Base-by-base conservation (phyloP, 2,797 vertebrate species). In the Bufotes viridis region DNA sequence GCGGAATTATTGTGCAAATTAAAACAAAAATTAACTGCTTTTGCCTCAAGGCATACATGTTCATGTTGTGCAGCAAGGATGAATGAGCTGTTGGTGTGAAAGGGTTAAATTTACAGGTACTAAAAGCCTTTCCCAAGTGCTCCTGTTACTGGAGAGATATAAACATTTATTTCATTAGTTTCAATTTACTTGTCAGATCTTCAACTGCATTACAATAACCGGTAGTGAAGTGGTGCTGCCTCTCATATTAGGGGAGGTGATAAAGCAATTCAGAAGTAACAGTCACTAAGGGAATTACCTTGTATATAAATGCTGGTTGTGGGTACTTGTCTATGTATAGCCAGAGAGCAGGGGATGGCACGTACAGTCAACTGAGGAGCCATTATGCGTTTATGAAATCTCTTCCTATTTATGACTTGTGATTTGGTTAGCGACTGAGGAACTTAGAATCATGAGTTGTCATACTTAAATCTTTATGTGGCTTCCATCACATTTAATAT, bases 111-210 rank as follows among this genome's bases (percentile, higher is more conserved):
- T 55, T 11, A 3, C 61, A 51, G 22, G 34, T 34, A 79, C 72
- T 60, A 7, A 22, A 86, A 57, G 69, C 84, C 65, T 76, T 55
- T 82, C 57, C 22, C 88, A 82, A 60, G 26, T 29, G 18, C 14
- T 34, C 69, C 58, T 67, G 26, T 87, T 89, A 82, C 82, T 58
- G 26, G 61, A 49, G 20, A 78, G 81, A 84, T 89, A 87, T 87
- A 89, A 89, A 89, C 85, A 89, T 87, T 89, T 83, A 83, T 89
- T 89, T 86, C 85, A 89, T 89, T 80, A 74, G 88, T 89, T 86
- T 89, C 85, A 89, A 87, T 89, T 87, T 89, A 78, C 75, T 87
- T 84, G 85, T 89, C 81, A 84, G 85, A 83, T 89, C 74, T 87
- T 80, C 79, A 89, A 87, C 88, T 80, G 85, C 85, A 65, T 87